Evolutionary conservation across 2,797 vertebrate species (phyloP).

Genomic region (Poeciliopsis infans): DNA sequence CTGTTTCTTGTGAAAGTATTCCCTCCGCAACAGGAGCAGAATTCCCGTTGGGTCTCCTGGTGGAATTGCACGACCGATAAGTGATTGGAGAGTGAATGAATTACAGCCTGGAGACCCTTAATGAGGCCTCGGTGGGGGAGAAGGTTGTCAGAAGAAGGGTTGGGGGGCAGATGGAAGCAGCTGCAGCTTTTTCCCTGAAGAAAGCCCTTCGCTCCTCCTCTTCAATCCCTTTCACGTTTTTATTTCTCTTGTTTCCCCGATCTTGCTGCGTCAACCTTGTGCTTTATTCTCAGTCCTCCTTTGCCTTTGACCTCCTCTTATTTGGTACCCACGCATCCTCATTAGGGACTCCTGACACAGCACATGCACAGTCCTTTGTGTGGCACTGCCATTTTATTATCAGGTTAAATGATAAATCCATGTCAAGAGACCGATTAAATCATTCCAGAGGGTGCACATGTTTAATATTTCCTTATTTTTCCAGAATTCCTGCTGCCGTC

Average conservation of each 20-base stretch:
- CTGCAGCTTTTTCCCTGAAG: conserved; percentile 57
- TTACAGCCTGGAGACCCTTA: conserved; percentile 72
- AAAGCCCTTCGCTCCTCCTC: conserved; percentile 22
- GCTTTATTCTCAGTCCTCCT: conserved; percentile 17
- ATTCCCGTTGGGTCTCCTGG: conserved; percentile 26
- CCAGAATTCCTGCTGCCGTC: background rate
- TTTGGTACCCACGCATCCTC: conserved; percentile 42
- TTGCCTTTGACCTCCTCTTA: conserved; percentile 1
- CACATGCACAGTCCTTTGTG: conserved; percentile 63
- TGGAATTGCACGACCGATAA: conserved; percentile 56
- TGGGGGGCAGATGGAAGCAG: conserved; percentile 69
- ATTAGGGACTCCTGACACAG: conserved; percentile 64
- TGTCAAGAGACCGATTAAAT: conserved; percentile 41
- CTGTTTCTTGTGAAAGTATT: conserved; percentile 32
- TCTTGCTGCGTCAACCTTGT: conserved; percentile 14
- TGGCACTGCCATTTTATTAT: conserved; percentile 49
- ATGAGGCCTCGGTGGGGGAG: conserved; percentile 66
- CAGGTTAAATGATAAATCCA: conserved; percentile 62
- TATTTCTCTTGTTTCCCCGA: conserved; percentile 39
- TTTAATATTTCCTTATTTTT: conserved; percentile 15
- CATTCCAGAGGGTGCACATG: conserved; percentile 19
- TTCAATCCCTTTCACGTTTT: conserved; percentile 35
- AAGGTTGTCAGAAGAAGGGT: conserved; percentile 1
- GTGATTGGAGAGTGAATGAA: conserved; percentile 74
- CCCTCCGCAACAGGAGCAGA: conserved; percentile 39